These are phyloP conservation scores for Sitta carolinensis DNA, from an alignment of 2,797 vertebrate genomes.

Conservation along the genomic window DNA sequence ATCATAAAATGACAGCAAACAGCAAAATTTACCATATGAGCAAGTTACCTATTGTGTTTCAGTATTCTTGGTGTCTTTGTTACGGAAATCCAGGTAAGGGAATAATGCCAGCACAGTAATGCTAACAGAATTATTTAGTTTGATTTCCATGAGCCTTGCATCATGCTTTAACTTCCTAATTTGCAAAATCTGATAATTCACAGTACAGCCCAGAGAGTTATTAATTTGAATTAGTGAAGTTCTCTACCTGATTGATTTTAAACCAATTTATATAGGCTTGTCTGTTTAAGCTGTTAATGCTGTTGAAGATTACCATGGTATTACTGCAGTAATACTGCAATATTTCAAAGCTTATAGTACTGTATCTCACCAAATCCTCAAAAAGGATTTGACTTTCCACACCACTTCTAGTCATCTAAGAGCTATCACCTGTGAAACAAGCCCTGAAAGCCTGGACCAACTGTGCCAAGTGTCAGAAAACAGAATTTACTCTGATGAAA, in stretches of 20 bases:
- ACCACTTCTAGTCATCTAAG: not conserved
- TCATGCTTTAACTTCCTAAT: slow-evolving; percentile 33
- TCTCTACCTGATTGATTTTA: slow-evolving; percentile 42
- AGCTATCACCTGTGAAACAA: slow-evolving; percentile 23
- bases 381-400: slow-evolving; percentile 38
- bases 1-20: not conserved
- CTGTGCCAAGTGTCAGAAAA: not conserved
- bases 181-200: not conserved
- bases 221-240: slow-evolving; percentile 34
- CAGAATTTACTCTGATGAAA: not conserved
- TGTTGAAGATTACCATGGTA: slow-evolving; percentile 40
- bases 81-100: not conserved
- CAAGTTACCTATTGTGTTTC: not conserved
- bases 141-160: not conserved
- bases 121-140: not conserved
- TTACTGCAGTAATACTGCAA: slow-evolving; percentile 12
- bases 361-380: slow-evolving; percentile 35
- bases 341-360: slow-evolving; percentile 43
- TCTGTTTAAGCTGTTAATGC: slow-evolving; percentile 53
- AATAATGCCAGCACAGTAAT: not conserved
- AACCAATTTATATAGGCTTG: slow-evolving; percentile 45
- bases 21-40: not conserved
- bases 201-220: not conserved
- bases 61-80: not conserved
- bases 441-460: not conserved